A percentile compares a stretch with the other conserved stretches of the same genome.
Conservation (phyloP, 2,113 vertebrate genomes). For the Oryzias woworae region DNA sequence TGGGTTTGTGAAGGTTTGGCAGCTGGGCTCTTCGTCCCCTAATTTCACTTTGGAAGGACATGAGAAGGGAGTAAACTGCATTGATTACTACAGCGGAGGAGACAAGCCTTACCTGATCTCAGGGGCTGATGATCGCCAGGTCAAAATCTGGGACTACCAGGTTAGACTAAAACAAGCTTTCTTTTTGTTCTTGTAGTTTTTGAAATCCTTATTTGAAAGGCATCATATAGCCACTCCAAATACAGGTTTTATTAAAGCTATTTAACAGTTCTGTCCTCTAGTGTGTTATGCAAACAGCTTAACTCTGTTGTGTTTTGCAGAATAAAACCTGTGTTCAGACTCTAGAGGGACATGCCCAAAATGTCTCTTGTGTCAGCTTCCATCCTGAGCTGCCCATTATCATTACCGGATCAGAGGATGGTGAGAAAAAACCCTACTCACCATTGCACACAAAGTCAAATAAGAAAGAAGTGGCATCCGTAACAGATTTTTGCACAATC, state of each 20-base stretch:
- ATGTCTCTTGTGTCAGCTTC: conserved; percentile 97
- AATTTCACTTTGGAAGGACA: conserved; percentile 99
- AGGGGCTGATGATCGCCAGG: conserved; percentile 94
- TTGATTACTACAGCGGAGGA: conserved; percentile 98
- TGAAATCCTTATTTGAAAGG: too few species aligned
- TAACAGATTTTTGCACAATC: background rate
- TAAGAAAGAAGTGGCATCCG: background rate
- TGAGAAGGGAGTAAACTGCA: conserved; percentile 98
- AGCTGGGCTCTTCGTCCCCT: conserved; percentile 96
- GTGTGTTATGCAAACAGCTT: background rate
- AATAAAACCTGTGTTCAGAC: conserved; percentile 99
- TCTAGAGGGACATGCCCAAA: conserved; percentile 95
- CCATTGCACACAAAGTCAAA: background rate
- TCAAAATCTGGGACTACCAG: conserved; percentile 99
- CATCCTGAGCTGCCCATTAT: conserved; percentile 97
- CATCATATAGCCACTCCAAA: too few species aligned
- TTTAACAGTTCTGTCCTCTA: too few species aligned
- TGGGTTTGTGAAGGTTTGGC: conserved; percentile 86
- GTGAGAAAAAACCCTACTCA: conserved; percentile 69
- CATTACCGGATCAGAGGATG: conserved; percentile 97
- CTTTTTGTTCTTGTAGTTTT: background rate
- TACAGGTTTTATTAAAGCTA: too few species aligned
- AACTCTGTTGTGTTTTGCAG: conserved; percentile 61
- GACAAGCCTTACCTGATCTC: conserved; percentile 99
- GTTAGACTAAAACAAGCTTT: conserved; percentile 60